Evolutionary conservation across 1,140 invertebrate genomes (phyloP), one percentile per base, ranked within the genome.

Genomic region (Tachypleus tridentatus): DNA sequence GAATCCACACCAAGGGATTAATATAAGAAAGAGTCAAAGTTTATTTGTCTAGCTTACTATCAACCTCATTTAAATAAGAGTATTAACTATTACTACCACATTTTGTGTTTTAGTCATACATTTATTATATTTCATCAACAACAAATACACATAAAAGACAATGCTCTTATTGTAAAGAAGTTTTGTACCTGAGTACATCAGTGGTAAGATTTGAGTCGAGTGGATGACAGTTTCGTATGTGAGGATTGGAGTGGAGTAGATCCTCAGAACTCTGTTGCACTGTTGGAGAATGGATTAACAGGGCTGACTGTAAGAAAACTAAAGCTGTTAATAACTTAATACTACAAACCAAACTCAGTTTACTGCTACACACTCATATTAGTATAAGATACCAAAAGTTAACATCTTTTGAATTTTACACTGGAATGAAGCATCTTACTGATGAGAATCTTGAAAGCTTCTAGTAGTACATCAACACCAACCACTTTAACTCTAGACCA

Each of bases 171-270:
- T 29, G 29, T 29, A 29, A 29, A 29, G 29, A 29, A 29, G 29
- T 29, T 29, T 29, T 29, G 29, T 29, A 96, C 91, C 91, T 92
- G 69, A 99, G 83, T 64, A 98, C 94, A 81, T 98, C 96, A 66
- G 95, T 97, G 63, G 96, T 98, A 74, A 87, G 86, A 73, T 87
- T 88, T 29, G 91, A 95, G 77, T 97, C 94, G 64, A 97, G 79
- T 56, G 96, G 93, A 85, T 99, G 93, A 74, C 85, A 87, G 9
- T 47, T 9, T 67, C 85, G 85, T 57, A 82, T 81, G 64, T 84
- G 82, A 69, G 85, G 82, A 69, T 86, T 83, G 58, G 85, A 79
- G 53, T 80, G 77, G 53, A 88, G 76, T 65, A 87, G 80, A 64
- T 91, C 88, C 69, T 88, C 87, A 73, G 82, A 84, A 74, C 83